Evolutionary conservation across 2,113 vertebrate genomes (phyloP), one percentile per base, ranked within the genome.

Genomic region (Podarcis raffonei): DNA sequence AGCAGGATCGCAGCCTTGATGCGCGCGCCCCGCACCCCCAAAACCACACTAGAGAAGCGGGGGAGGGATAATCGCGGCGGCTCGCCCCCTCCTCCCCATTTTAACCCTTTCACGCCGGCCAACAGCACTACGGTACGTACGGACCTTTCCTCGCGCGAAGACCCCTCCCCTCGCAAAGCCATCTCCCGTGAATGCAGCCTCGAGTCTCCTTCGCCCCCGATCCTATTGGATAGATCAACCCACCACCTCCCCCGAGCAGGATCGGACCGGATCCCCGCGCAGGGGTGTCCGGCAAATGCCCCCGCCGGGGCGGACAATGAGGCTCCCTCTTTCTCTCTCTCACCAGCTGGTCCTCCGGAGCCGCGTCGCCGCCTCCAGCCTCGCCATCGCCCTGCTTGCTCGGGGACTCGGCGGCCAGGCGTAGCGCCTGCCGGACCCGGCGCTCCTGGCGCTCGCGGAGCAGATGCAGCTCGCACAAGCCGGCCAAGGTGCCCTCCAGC

Each of bases 401-500:
- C 84, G 91, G 89, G 74, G 95, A 93, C 76, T 95, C 94, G 22
- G 82, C 22, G 90, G 92, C 95, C 85, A 95, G 89, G 91, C 94
- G 94, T 84, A 96, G 92, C 83, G 96, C 96, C 90, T 95, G 94
- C 90, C 94, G 93, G 90, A 96, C 96, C 80, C 96, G 95, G 90
- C 95, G 93, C 89, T 96, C 96, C 90, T 96, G 96, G 22, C 95
- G 92, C 89, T 96, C 95, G 65, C 95, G 95, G 75, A 96, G 93
- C 90, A 96, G 91, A 74, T 95, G 95, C 87, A 96, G 95, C 94
- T 96, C 96, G 91, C 96, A 96, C 82, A 96, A 93, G 75, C 95
- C 96, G 89, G 96, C 96, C 94, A 96, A 88, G 94, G 95, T 96
- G 77, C 95, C 95, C 86, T 96, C 95, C 86, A 96, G 90, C 95